These are phyloP conservation scores for Graphium colonna DNA, from an alignment of 2,888 invertebrate genomes.

Conservation along the genomic window DNA sequence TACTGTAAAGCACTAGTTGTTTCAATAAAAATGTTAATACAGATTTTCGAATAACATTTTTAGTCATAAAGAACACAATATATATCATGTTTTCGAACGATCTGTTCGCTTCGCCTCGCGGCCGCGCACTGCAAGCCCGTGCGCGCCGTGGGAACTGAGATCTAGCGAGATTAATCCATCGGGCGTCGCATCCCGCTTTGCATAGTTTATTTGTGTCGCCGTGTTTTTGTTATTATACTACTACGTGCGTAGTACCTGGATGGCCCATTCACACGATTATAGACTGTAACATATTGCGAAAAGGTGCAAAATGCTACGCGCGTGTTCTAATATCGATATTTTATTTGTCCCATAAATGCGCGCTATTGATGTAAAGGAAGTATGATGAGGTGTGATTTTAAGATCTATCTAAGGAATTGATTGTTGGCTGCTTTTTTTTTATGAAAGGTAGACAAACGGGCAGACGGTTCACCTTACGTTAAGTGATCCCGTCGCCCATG, in stretches of 20 bases:
- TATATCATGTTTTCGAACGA: too few species aligned
- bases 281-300: not conserved
- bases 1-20: too few species aligned
- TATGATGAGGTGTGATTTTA: not conserved
- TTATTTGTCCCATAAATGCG: constrained; percentile 10
- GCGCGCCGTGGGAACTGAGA: constrained; percentile 52
- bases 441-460: too few species aligned
- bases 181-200: constrained; percentile 44
- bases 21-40: too few species aligned
- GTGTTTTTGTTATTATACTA: constrained; percentile 28
- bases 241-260: constrained; percentile 19
- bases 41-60: too few species aligned
- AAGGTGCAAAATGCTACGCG: constrained; percentile 2
- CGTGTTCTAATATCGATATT: not conserved
- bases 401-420: too few species aligned
- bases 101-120: constrained; percentile 1
- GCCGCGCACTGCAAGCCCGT: not conserved
- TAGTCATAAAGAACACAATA: too few species aligned
- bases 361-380: constrained; percentile 8
- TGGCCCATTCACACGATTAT: not conserved
- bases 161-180: constrained; percentile 54
- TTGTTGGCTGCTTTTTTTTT: too few species aligned
- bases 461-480: too few species aligned
- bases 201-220: constrained; percentile 50
- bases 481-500: too few species aligned